Base-by-base conservation (phyloP, 2,113 vertebrate species). In the Jacana jacana region DNA sequence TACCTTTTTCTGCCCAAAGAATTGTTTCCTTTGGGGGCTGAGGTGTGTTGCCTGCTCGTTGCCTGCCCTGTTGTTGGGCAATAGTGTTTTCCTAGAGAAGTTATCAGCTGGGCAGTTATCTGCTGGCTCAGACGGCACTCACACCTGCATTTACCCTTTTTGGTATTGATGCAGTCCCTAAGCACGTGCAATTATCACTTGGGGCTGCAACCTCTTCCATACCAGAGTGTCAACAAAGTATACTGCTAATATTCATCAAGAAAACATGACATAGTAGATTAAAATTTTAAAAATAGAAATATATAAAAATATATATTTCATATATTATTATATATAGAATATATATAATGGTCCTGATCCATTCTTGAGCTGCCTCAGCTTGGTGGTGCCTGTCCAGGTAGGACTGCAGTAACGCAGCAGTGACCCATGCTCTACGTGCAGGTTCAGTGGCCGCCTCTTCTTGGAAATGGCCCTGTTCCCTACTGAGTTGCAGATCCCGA, bases 321-420 rank as follows among this genome's bases (percentile, higher is more conserved):
- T 42, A 18, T 54, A 16, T 49, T 40, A 13, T 30, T 37, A 7
- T n/a, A 20, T n/a, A 16, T 28, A 27, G 35, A 51, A 51, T 51
- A 51, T 51, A 1, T 25, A 4, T 57, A 17, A 16, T 9, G 20
- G 13, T 64, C 15, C 33, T n/a, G 27, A 33, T 42, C 39, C 8
- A 5, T 64, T 84, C 25, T 54, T 60, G 48, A 8, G 18, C 61
- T 76, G 39, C 25, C 46, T 42, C 25, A 25, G 17, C 71, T 72
- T 68, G 17, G 46, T 0, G 4, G 31, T 70, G 48, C 30, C 2
- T 4, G 51, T 24, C 37, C 6, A 1, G 6, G 8, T 58, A 14
- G 39, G 25, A 30, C 42, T 30, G 10, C 33, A 23, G 71, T 10
- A 82, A 19, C 7, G 6, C 0, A 4, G 23, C 37, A 48, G 37